Evolutionary conservation across 2,888 invertebrate species (phyloP).

Genomic region (Ochropleura plecta): DNA sequence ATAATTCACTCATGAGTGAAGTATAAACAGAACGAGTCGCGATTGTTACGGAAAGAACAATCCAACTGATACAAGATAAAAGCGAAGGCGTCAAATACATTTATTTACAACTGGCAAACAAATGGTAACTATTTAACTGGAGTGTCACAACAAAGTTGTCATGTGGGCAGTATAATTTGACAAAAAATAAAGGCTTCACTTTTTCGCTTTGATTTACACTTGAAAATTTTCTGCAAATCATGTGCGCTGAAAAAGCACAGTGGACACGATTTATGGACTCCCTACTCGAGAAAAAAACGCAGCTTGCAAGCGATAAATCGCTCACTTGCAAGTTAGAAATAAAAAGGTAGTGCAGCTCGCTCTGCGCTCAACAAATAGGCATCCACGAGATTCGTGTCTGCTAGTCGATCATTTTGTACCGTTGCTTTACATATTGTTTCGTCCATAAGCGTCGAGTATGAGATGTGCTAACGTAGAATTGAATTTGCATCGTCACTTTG

Average conservation of each 20-base stretch:
- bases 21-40: conserved; percentile 80
- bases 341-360: conserved; percentile 71
- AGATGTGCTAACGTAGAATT: conserved; percentile 71
- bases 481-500: conserved; percentile 70
- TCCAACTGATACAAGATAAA: conserved; percentile 86
- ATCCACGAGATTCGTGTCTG: conserved; percentile 69
- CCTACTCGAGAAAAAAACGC: conserved; percentile 74
- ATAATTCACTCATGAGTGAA: conserved; percentile 78
- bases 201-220: conserved; percentile 55
- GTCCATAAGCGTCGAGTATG: conserved; percentile 70
- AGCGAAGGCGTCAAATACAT: conserved; percentile 83
- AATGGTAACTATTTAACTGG: conserved; percentile 83
- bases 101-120: conserved; percentile 81
- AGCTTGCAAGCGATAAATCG: conserved; percentile 79
- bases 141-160: conserved; percentile 74
- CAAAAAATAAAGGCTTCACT: conserved; percentile 12
- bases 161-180: conserved; percentile 36
- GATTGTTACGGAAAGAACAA: conserved; percentile 85
- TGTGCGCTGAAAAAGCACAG: conserved; percentile 69
- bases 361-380: conserved; percentile 77
- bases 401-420: conserved; percentile 77
- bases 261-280: conserved; percentile 74
- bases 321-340: conserved; percentile 76
- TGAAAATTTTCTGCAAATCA: conserved; percentile 63
- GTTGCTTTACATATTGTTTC: conserved; percentile 76